These are phyloP conservation scores for Toxotes chatareus DNA, from an alignment of 2,113 vertebrate genomes.

Conservation along the genomic window DNA sequence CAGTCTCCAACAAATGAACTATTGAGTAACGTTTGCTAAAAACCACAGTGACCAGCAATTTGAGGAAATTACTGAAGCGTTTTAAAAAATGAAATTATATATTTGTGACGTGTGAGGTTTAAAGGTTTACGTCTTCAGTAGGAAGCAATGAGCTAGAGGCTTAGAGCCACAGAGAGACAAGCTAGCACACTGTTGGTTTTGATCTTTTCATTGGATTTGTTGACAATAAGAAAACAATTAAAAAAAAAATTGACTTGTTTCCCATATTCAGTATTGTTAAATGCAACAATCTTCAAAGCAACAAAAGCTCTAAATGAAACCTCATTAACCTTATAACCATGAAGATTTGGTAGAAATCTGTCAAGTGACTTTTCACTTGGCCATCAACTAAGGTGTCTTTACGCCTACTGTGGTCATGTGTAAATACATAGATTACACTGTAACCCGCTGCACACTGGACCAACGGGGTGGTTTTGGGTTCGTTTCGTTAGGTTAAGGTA, in stretches of 20 bases:
- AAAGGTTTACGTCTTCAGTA: background rate
- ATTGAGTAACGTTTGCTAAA: too few relatives aligned
- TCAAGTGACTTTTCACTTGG: background rate
- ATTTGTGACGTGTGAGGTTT: background rate
- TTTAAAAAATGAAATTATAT: too few relatives aligned
- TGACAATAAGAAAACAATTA: background rate
- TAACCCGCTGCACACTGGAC: too few relatives aligned
- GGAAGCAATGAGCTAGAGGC: too few relatives aligned
- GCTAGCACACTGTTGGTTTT: too few relatives aligned
- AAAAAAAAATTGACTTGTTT: background rate
- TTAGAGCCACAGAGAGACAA: too few relatives aligned
- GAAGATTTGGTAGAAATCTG: background rate
- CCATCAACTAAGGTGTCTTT: background rate
- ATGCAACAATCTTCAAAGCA: background rate
- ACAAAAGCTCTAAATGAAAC: background rate
- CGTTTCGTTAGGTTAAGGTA: too few relatives aligned
- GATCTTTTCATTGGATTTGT: background rate
- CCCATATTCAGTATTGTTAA: background rate
- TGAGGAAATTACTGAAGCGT: too few relatives aligned
- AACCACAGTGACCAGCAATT: too few relatives aligned
- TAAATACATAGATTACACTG: background rate
- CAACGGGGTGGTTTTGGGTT: too few relatives aligned
- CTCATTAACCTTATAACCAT: background rate
- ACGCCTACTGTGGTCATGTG: background rate
- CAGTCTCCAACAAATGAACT: too few relatives aligned